A percentile compares a stretch with the other conserved stretches of the same genome.
Evolutionary conservation across 2,888 invertebrate genomes (phyloP).

Genomic region (Lordiphosa andalusiaca): DNA sequence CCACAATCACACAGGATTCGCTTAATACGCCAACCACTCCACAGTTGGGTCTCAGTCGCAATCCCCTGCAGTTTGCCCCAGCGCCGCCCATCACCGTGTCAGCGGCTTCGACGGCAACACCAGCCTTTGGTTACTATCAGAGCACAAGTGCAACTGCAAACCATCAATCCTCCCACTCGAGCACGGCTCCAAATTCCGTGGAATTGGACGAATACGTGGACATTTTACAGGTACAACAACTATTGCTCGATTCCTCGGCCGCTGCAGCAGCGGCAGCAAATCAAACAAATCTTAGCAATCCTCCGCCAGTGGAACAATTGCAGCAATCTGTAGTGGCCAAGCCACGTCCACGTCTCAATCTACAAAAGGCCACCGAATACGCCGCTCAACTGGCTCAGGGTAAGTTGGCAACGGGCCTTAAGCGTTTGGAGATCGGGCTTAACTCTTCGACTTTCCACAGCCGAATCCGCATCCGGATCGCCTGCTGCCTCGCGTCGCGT

Average conservation of each 20-base stretch:
- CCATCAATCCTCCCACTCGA: constrained; percentile 7
- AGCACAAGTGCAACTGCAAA: constrained; percentile 10
- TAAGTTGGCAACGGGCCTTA: constrained; percentile 42
- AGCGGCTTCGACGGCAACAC: constrained; percentile 13
- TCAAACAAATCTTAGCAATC: constrained; percentile 18
- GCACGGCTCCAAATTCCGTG: constrained; percentile 12
- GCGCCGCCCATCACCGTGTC: constrained; percentile 44
- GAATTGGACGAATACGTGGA: constrained; percentile 89
- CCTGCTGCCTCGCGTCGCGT: constrained; percentile 80
- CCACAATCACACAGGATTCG: constrained; percentile 52
- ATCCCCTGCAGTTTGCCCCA: constrained; percentile 57
- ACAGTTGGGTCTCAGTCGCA: constrained; percentile 54
- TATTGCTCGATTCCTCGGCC: constrained; percentile 83
- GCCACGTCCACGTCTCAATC: constrained; percentile 78
- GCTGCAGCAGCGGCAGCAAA: constrained; percentile 61
- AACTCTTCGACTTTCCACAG: constrained; percentile 52
- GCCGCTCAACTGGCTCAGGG: constrained; percentile 79
- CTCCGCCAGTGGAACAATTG: constrained; percentile 4
- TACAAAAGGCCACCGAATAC: constrained; percentile 80
- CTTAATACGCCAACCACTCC: constrained; percentile 78
- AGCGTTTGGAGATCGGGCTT: not conserved
- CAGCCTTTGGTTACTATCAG: constrained; percentile 51
- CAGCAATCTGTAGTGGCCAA: constrained; percentile 52
- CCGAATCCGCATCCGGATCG: constrained; percentile 78
- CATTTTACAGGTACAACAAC: constrained; percentile 89